phyloP scores from a whole-genome alignment of 2,797 vertebrate species.

The Takifugu ocellatus region DNA sequence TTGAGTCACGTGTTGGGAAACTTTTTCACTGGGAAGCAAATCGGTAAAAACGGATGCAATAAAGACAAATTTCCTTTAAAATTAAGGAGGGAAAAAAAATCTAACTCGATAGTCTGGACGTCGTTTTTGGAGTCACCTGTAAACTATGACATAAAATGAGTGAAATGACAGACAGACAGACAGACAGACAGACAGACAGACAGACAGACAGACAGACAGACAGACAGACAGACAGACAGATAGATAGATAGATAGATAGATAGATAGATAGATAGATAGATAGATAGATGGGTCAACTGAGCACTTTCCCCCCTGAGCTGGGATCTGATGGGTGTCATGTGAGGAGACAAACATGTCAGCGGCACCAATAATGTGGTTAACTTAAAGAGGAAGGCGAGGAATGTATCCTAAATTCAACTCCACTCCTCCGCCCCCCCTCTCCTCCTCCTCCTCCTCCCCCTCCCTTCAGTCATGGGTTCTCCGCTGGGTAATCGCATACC shows the following conservation, averaged over 20 bases:
- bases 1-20: too few species aligned
- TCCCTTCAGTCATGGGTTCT: slow-evolving; percentile 67
- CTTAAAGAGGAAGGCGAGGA: slow-evolving; percentile 61
- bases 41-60: too few species aligned
- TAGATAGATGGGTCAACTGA: too few species aligned
- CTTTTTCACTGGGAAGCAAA: too few species aligned
- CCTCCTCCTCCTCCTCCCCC: slow-evolving; percentile 32
- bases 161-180: not conserved
- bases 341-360: slow-evolving; percentile 54
- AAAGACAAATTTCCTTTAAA: too few species aligned
- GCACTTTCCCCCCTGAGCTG: slow-evolving; percentile 30
- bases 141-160: too few species aligned
- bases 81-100: too few species aligned
- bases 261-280: slow-evolving; percentile 27
- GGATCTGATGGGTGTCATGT: slow-evolving; percentile 48
- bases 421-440: slow-evolving; percentile 31
- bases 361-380: slow-evolving; percentile 57
- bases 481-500: slow-evolving; percentile 66
- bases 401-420: slow-evolving; percentile 61
- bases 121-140: too few species aligned
- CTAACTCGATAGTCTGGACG: too few species aligned
- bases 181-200: too few species aligned
- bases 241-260: slow-evolving; percentile 32
- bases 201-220: too few species aligned
- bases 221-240: not conserved